Evolutionary conservation across 2,113 vertebrate genomes (phyloP).

Genomic region (Ovis aries): DNA sequence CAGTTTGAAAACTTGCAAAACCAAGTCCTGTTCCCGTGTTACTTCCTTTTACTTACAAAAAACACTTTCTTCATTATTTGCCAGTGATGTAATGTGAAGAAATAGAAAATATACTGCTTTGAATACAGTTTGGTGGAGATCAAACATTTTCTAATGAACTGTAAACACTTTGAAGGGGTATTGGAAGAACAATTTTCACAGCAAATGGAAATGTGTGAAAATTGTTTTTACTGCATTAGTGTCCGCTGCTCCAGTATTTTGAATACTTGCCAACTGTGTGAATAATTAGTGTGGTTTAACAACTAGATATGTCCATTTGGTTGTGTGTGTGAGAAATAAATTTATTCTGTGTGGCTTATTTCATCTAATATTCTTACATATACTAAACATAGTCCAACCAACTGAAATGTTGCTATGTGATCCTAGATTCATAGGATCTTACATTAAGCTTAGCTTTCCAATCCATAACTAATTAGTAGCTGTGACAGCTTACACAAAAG

Average conservation of each 20-base stretch:
- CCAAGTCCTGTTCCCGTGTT: neutral
- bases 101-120: neutral
- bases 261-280: conserved; percentile 71
- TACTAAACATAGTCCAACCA: neutral
- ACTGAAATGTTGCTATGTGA: neutral
- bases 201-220: conserved; percentile 58
- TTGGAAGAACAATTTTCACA: conserved; percentile 30
- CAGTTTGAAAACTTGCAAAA: neutral
- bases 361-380: neutral
- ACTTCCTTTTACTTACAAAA: neutral
- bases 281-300: conserved; percentile 69
- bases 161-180: neutral
- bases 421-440: neutral
- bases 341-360: neutral
- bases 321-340: conserved; percentile 62
- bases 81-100: neutral
- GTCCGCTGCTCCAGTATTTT: conserved; percentile 66
- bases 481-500: neutral
- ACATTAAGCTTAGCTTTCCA: neutral
- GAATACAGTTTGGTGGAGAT: neutral
- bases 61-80: neutral
- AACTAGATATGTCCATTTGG: conserved; percentile 69
- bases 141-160: conserved; percentile 33
- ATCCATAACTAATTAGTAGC: neutral
- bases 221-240: conserved; percentile 55